Evolutionary conservation across 2,797 vertebrate species (phyloP).

Genomic region (Antrozous pallidus): DNA sequence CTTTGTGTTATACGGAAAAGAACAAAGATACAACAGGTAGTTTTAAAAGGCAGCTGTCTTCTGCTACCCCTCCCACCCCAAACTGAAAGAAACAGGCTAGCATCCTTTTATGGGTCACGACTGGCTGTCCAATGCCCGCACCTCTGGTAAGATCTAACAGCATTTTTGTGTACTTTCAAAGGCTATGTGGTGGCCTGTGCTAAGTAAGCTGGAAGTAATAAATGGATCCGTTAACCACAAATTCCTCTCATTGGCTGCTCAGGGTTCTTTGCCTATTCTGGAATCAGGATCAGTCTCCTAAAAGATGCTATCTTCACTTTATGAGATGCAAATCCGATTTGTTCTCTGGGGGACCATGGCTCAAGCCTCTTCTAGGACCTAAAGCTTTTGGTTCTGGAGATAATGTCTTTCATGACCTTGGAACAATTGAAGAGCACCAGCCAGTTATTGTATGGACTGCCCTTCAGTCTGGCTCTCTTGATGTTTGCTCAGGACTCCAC

Average conservation of each 20-base stretch:
- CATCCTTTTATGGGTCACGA: constrained; percentile 15
- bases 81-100: constrained; percentile 52
- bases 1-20: neutral
- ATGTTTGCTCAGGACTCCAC: neutral
- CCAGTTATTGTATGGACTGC: neutral
- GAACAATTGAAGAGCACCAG: neutral
- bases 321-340: neutral
- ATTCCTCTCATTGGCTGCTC: neutral
- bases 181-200: constrained; percentile 5
- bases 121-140: constrained; percentile 52
- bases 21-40: neutral
- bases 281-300: neutral
- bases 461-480: neutral
- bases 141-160: constrained; percentile 41
- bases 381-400: neutral
- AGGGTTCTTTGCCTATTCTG: neutral
- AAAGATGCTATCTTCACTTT: neutral
- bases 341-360: neutral
- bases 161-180: constrained; percentile 52
- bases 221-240: neutral
- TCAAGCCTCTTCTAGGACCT: neutral
- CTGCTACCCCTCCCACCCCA: fast-evolving
- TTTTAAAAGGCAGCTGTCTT: neutral
- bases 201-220: constrained; percentile 56
- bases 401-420: neutral